Conservation (phyloP, 1,140 invertebrate genomes). For the Daktulosphaira vitifoliae region DNA sequence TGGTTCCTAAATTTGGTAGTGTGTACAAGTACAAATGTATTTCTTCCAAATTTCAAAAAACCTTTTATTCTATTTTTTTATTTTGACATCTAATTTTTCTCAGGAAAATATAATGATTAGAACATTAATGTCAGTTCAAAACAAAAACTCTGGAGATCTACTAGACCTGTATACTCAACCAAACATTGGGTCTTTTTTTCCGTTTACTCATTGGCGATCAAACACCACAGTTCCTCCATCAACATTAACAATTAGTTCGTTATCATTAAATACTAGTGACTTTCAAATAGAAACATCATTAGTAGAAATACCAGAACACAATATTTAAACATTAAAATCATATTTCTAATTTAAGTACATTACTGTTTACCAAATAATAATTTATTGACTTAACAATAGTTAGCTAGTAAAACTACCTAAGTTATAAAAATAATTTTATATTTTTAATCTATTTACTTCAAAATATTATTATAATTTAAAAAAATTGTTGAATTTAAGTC, state of each 20-base stretch:
- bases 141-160: not conserved
- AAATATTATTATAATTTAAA: no score
- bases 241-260: conserved; percentile 37
- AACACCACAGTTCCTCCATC: conserved; percentile 32
- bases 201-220: conserved; percentile 38
- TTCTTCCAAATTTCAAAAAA: no score
- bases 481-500: no score
- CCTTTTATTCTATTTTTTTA: not conserved
- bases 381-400: no score
- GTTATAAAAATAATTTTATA: no score
- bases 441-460: no score
- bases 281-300: conserved; percentile 29
- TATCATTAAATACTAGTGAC: conserved; percentile 39
- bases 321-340: no score
- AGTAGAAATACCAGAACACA: conserved; percentile 27
- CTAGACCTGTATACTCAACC: conserved; percentile 4
- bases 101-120: conserved; percentile 36
- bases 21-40: no score
- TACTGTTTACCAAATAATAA: no score
- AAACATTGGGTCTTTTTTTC: conserved; percentile 40
- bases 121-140: conserved; percentile 1
- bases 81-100: conserved; percentile 15
- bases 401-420: no score
- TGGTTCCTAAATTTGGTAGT: no score
- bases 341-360: no score